Evolutionary conservation across 1,140 invertebrate genomes (phyloP).

Genomic region (Sycophaga agraensis): DNA sequence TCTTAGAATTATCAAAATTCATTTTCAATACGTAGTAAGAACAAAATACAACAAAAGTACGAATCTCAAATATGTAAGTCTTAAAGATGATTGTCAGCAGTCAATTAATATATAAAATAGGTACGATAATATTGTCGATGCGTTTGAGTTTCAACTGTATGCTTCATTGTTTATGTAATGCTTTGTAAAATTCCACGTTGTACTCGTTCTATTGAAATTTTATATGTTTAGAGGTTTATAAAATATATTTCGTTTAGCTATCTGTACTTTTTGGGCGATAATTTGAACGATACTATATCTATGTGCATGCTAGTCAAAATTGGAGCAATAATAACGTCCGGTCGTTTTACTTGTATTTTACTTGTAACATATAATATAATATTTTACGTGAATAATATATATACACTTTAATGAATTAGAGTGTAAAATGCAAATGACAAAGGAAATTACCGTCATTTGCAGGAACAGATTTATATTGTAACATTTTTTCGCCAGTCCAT

Average conservation of each 20-base stretch:
- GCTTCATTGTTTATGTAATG: background rate
- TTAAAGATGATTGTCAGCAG: conserved; percentile 33
- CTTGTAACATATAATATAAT: conserved; percentile 22
- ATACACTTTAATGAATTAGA: background rate
- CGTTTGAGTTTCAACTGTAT: conserved; percentile 3
- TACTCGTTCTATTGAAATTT: background rate
- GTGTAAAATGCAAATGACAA: background rate
- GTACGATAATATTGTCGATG: conserved; percentile 43
- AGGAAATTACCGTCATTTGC: conserved; percentile 11
- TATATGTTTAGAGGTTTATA: conserved; percentile 1
- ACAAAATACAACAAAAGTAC: background rate
- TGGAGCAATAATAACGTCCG: conserved; percentile 31
- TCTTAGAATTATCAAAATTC: conserved; percentile 26
- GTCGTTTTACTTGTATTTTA: conserved; percentile 24
- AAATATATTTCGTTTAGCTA: background rate
- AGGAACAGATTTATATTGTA: conserved; percentile 13
- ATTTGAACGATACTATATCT: conserved; percentile 30
- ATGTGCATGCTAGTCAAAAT: conserved; percentile 55
- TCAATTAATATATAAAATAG: conserved; percentile 48
- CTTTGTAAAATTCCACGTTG: background rate
- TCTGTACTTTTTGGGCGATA: background rate
- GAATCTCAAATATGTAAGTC: conserved; percentile 15
- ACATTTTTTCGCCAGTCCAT: conserved; percentile 35
- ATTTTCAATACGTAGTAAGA: conserved; percentile 1
- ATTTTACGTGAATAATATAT: conserved; percentile 29